A percentile compares a stretch with the other conserved stretches of the same genome.
phyloP scores from a whole-genome alignment of 2,113 vertebrate genomes.

The Corythornis vintsioides region DNA sequence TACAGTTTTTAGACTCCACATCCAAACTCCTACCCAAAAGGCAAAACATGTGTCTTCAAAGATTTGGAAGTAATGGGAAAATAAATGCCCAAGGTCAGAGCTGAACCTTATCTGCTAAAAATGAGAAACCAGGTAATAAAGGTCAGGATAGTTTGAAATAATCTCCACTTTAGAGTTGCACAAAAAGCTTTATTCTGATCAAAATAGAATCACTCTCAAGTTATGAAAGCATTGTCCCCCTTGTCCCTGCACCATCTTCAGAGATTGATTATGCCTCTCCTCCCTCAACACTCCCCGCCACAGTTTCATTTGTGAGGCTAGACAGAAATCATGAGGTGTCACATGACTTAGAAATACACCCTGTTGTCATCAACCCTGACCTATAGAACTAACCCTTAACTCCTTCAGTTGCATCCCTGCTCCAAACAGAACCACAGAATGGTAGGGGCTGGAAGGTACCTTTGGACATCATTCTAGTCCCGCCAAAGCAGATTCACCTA shows the following conservation, averaged over 20 bases:
- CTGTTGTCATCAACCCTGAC: background rate
- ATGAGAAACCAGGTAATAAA: background rate
- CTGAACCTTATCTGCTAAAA: background rate
- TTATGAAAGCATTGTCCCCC: background rate
- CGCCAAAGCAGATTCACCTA: too few relatives aligned
- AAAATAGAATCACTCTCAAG: background rate
- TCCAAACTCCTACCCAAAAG: background rate
- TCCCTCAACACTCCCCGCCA: background rate
- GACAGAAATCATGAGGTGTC: background rate
- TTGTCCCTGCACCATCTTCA: background rate
- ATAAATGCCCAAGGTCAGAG: background rate
- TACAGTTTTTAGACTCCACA: background rate
- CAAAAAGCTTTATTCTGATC: background rate
- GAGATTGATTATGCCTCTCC: background rate
- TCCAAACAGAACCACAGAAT: background rate
- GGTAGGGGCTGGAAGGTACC: too few relatives aligned
- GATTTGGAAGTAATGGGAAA: background rate
- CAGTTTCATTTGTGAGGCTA: background rate
- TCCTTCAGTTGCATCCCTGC: background rate
- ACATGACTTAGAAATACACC: background rate
- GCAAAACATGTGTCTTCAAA: background rate
- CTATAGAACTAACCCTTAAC: background rate
- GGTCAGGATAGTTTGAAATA: background rate
- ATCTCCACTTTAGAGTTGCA: background rate
- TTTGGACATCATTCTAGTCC: too few relatives aligned